Conservation (phyloP, 1,140 invertebrate genomes). For the Ostrea edulis region DNA sequence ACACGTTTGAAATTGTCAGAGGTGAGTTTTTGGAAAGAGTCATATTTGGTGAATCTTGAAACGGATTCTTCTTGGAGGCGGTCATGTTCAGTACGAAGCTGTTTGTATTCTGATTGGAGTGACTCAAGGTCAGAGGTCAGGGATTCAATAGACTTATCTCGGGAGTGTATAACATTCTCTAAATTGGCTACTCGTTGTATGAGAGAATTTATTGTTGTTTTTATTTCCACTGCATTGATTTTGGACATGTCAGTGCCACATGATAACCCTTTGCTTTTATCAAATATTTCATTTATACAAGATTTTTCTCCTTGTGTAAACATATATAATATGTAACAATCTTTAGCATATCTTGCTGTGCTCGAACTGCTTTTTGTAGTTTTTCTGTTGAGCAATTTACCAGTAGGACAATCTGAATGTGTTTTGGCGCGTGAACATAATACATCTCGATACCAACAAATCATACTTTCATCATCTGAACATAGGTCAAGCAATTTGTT, state of each 20-base stretch:
- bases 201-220: too few relatives aligned
- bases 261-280: background rate
- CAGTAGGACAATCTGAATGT: background rate
- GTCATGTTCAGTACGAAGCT: too few relatives aligned
- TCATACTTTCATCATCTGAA: background rate
- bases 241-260: too few relatives aligned
- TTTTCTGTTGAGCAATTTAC: conserved; percentile 15
- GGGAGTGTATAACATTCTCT: too few relatives aligned
- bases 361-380: background rate
- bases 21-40: too few relatives aligned
- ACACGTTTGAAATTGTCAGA: background rate
- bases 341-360: conserved; percentile 9
- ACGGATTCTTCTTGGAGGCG: too few relatives aligned
- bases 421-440: background rate
- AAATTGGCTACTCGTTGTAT: too few relatives aligned
- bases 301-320: conserved; percentile 38
- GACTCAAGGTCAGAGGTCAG: too few relatives aligned
- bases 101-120: too few relatives aligned
- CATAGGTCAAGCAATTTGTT: conserved; percentile 15
- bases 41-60: too few relatives aligned
- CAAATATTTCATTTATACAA: conserved; percentile 31
- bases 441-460: conserved; percentile 14
- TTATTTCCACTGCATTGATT: too few relatives aligned
- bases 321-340: conserved; percentile 33
- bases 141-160: too few relatives aligned